Evolutionary conservation across 2,888 invertebrate species (phyloP).

Genomic region (Scelioninae gen. 2): DNA sequence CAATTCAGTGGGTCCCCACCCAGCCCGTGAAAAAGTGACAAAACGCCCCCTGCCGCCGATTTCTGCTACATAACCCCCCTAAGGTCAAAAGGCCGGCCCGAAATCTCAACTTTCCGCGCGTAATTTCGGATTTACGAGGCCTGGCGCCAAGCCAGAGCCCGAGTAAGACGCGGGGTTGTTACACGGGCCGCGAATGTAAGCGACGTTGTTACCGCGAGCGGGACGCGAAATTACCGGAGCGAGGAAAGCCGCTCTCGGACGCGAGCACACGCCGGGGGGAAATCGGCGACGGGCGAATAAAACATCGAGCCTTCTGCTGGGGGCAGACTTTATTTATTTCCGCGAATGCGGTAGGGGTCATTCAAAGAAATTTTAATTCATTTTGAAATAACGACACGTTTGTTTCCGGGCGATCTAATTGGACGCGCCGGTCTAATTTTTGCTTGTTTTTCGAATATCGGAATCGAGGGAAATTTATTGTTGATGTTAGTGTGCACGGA

Average conservation of each 20-base stretch:
- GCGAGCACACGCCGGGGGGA: conserved; percentile 18
- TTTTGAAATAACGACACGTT: no score
- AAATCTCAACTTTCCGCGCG: conserved; percentile 65
- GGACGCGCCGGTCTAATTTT: no score
- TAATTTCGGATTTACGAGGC: conserved; percentile 69
- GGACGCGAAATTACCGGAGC: conserved; percentile 61
- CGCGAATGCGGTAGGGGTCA: no score
- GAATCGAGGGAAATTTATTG: no score
- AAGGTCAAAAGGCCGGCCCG: conserved; percentile 35
- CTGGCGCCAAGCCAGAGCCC: conserved; percentile 65
- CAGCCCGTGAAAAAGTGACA: conserved; percentile 27
- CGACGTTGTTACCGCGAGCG: conserved; percentile 60
- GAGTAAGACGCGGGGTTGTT: conserved; percentile 64
- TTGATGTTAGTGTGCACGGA: no score
- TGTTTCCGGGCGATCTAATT: no score
- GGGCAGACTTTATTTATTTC: no score
- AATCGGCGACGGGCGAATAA: no score
- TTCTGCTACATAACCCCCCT: conserved; percentile 47
- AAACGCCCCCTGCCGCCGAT: conserved; percentile 33
- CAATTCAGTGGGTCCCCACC: no score
- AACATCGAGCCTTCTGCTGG: no score
- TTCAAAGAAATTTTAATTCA: no score
- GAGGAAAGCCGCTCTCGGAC: conserved; percentile 55
- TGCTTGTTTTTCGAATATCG: no score
- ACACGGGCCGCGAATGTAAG: conserved; percentile 60